Evolutionary conservation across 2,113 vertebrate species (phyloP).

Genomic region (Collichthys lucidus): DNA sequence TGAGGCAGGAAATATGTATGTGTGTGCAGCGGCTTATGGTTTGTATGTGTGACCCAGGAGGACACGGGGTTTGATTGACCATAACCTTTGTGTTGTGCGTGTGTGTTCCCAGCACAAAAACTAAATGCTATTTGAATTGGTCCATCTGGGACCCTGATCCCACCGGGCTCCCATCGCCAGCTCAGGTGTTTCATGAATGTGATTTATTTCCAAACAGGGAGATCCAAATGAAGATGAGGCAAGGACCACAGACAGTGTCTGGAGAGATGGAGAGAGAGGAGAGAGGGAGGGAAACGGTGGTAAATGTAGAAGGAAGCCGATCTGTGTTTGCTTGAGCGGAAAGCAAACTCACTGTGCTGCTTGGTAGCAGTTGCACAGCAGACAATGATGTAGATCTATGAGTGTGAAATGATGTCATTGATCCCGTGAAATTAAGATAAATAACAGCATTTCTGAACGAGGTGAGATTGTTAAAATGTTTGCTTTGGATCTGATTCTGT

Average conservation of each 20-base stretch:
- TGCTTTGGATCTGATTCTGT: background rate
- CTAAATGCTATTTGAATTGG: conserved; percentile 78
- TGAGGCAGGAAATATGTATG: conserved; percentile 20
- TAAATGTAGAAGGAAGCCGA: conserved; percentile 29
- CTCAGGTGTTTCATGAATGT: conserved; percentile 84
- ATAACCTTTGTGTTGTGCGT: conserved; percentile 63
- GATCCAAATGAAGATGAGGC: conserved; percentile 75
- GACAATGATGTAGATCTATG: conserved; percentile 31
- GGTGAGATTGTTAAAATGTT: background rate
- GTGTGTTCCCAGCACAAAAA: conserved; percentile 33
- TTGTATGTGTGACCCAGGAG: conserved; percentile 61
- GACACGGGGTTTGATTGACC: conserved; percentile 66
- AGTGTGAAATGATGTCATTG: conserved; percentile 25
- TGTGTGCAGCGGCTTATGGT: conserved; percentile 49
- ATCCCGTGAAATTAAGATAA: conserved; percentile 2
- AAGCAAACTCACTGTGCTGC: conserved; percentile 40
- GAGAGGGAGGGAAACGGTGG: conserved; percentile 22
- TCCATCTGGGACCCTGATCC: conserved; percentile 78
- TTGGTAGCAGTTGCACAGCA: conserved; percentile 15
- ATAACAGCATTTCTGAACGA: background rate
- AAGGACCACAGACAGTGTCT: conserved; percentile 36
- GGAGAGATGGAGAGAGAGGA: conserved; percentile 39
- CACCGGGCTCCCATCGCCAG: conserved; percentile 42
- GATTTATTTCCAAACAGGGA: conserved; percentile 79
- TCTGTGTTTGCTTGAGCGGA: conserved; percentile 45